Percentiles rank a stretch among this genome's conserved stretches.
Evolutionary conservation across 2,888 invertebrate genomes (phyloP).

Genomic region (Eremobia ochroleuca): DNA sequence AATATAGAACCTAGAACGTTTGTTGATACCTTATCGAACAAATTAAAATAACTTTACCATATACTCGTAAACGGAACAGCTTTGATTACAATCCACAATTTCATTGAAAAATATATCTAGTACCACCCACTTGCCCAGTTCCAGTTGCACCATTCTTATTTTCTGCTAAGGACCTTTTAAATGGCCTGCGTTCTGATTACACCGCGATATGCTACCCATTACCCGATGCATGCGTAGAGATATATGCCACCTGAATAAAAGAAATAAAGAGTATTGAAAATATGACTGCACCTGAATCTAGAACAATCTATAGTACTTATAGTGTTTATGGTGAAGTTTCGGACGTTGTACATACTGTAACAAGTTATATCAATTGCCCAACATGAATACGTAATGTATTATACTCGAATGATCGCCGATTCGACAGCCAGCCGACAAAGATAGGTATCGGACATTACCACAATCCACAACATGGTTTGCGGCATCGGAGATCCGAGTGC

Average conservation of each 20-base stretch:
- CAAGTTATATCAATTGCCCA: conserved; percentile 87
- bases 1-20: too few species aligned
- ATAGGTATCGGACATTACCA: conserved; percentile 88
- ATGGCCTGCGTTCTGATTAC: conserved; percentile 61
- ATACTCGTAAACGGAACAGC: conserved; percentile 32
- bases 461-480: conserved; percentile 81
- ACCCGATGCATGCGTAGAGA: conserved; percentile 57
- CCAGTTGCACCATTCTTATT: conserved; percentile 48
- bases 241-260: conserved; percentile 51
- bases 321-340: conserved; percentile 14
- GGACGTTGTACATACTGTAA: conserved; percentile 68
- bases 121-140: conserved; percentile 39
- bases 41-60: conserved; percentile 46
- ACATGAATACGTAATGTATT: conserved; percentile 87
- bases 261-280: conserved; percentile 47
- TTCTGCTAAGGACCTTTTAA: conserved; percentile 62
- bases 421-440: conserved; percentile 85
- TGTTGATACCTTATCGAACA: background rate
- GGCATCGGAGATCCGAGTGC: conserved; percentile 76
- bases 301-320: conserved; percentile 14
- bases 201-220: conserved; percentile 55
- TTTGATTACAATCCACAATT: conserved; percentile 52
- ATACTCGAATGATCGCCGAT: conserved; percentile 82
- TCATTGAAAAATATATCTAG: conserved; percentile 46
- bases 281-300: conserved; percentile 48